Evolutionary conservation across 2,888 invertebrate genomes (phyloP), one percentile per base, ranked within the genome.

Genomic region (Tiliacea citrago): DNA sequence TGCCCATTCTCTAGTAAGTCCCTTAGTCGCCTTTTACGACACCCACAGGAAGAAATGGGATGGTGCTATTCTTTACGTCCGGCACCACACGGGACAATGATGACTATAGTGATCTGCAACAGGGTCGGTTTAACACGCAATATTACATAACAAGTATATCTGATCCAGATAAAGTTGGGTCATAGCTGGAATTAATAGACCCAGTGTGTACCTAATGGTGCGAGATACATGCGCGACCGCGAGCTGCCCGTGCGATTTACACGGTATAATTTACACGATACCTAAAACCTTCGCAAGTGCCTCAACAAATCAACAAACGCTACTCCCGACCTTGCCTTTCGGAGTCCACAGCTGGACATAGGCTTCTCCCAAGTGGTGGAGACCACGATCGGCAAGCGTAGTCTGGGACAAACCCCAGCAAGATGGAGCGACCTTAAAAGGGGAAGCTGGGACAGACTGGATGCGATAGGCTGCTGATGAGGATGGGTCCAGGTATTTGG

Each of bases 81-180:
- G n/a, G n/a, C n/a, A n/a, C n/a, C n/a, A n/a, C n/a, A n/a, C n/a
- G n/a, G n/a, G n/a, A n/a, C n/a, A n/a, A n/a, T n/a, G n/a, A n/a
- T n/a, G n/a, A n/a, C n/a, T 62, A 18, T 18, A 62, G 53, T 55
- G 13, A 45, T 55, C 47, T 49, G 29, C 29, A 60, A 35, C n/a
- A 24, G 24, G 35, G 61, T 35, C 53, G 13, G 21, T 42, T 49
- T 57, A 29, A 51, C 82, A 79, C 79, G 77, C 79, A 67, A 77
- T 70, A 66, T 76, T 18, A 66, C 16, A 57, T 66, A 71, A 57
- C 55, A 65, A 65, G 21, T n/a, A 51, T 4, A 47, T 62, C 16
- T 35, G 21, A 66, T 76, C 66, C 7, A 62, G 77, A 76, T 61
- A 61, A 13, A 57, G 29, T 62, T 81, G 82, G 81, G 81, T 81